Evolutionary conservation across 2,113 vertebrate genomes (phyloP).

Genomic region (Dendropsophus ebraccatus): DNA sequence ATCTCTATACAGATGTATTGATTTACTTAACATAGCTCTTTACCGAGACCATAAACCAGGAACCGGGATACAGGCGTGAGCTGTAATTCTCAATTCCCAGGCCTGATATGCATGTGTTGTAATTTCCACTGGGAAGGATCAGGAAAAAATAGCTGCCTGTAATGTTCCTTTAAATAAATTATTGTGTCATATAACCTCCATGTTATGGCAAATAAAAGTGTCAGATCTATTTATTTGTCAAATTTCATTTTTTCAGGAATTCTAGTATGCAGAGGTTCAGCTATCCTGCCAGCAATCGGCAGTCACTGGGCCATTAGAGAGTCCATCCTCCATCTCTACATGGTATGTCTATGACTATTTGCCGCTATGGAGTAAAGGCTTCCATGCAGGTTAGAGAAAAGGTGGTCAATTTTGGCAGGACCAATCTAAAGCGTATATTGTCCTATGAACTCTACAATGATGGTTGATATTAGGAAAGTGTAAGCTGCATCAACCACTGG

Average conservation of each 20-base stretch:
- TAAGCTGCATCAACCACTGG: too few species aligned
- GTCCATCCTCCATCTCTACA: too few species aligned
- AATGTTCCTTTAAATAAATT: constrained; percentile 33
- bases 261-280: not conserved
- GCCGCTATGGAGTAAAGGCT: too few species aligned
- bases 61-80: constrained; percentile 19
- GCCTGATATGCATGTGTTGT: not conserved
- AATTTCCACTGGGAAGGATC: constrained; percentile 17
- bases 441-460: too few species aligned
- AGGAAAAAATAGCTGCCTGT: constrained; percentile 4
- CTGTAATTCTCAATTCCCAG: constrained; percentile 15
- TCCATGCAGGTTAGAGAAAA: too few species aligned
- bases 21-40: constrained; percentile 26
- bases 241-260: constrained; percentile 8
- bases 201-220: constrained; percentile 11
- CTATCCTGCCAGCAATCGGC: too few species aligned
- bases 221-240: constrained; percentile 25
- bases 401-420: too few species aligned
- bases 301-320: not conserved
- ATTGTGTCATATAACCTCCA: constrained; percentile 12
- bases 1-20: constrained; percentile 32
- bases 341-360: too few species aligned
- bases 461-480: too few species aligned
- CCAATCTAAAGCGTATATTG: too few species aligned
- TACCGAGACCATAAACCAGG: constrained; percentile 16